Conservation (phyloP, 2,113 vertebrate genomes). For the Antechinus stuartii region DNA sequence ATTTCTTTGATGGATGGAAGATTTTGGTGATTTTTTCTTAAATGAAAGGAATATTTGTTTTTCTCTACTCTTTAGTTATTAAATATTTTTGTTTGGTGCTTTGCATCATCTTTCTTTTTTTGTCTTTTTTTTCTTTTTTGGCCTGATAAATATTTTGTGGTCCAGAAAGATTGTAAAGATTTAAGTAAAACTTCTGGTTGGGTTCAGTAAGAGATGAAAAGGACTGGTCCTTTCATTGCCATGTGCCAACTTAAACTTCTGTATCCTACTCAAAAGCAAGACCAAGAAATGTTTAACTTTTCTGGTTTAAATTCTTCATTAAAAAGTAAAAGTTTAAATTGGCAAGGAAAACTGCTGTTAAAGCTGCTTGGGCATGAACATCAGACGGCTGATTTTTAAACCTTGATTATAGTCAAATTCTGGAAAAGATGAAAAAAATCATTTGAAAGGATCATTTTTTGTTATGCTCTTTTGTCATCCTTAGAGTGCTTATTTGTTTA, state of each 20-base stretch:
- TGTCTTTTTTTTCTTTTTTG: slow-evolving; percentile 65
- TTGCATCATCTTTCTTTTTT: neutral
- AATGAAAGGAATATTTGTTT: slow-evolving; percentile 62
- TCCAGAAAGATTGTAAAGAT: slow-evolving; percentile 48
- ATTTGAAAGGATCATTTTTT: slow-evolving; percentile 60
- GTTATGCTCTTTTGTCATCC: slow-evolving; percentile 65
- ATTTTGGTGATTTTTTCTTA: slow-evolving; percentile 48
- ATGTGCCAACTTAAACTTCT: slow-evolving; percentile 80
- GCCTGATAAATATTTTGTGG: slow-evolving; percentile 62
- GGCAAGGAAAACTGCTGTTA: slow-evolving; percentile 77
- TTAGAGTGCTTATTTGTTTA: slow-evolving; percentile 63
- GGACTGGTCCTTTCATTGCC: slow-evolving; percentile 41
- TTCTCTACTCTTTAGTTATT: slow-evolving; percentile 37
- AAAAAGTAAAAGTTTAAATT: slow-evolving; percentile 81
- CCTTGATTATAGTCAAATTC: slow-evolving; percentile 69
- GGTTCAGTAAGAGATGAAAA: slow-evolving; percentile 69
- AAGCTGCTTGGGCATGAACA: slow-evolving; percentile 71
- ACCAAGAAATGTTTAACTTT: slow-evolving; percentile 78
- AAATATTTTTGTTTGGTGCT: slow-evolving; percentile 65
- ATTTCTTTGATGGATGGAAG: slow-evolving; percentile 59
- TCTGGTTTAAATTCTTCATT: slow-evolving; percentile 80
- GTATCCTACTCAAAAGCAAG: slow-evolving; percentile 76
- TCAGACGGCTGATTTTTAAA: slow-evolving; percentile 71
- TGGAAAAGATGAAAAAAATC: slow-evolving; percentile 42
- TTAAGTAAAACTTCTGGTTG: slow-evolving; percentile 71